Percentiles rank a stretch among this genome's conserved stretches.
Conservation (phyloP, 2,113 vertebrate genomes). For the Channa argus region DNA sequence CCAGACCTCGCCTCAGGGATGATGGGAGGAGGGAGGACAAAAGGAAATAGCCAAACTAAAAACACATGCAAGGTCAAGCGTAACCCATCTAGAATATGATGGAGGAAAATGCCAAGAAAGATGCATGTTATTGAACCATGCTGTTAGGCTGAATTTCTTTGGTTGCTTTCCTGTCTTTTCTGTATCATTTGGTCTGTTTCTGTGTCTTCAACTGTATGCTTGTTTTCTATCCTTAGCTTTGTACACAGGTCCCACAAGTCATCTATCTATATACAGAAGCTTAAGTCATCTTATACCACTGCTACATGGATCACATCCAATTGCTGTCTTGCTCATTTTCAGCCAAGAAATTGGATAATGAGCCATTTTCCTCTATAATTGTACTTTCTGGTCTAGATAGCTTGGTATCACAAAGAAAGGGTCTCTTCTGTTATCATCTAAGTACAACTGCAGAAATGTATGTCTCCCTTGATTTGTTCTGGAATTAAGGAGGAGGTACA, state of each 20-base stretch:
- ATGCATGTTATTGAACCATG: slow-evolving; percentile 14
- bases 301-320: background rate
- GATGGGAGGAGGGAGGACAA: slow-evolving; percentile 23
- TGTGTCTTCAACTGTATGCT: too few relatives aligned
- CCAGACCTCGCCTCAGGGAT: slow-evolving; percentile 62
- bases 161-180: background rate
- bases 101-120: slow-evolving; percentile 32
- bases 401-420: slow-evolving; percentile 10
- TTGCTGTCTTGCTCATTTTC: background rate
- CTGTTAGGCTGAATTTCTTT: background rate
- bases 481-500: background rate
- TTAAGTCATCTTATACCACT: background rate
- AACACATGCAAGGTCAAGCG: slow-evolving; percentile 76
- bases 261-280: background rate
- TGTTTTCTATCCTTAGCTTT: background rate
- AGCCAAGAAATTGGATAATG: background rate
- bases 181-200: slow-evolving; percentile 2
- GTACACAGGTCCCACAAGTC: background rate
- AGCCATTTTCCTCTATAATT: background rate
- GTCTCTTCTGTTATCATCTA: background rate
- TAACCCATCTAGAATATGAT: slow-evolving; percentile 49
- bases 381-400: background rate
- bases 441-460: background rate
- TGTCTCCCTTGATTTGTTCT: background rate
- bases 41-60: slow-evolving; percentile 73